A percentile compares a stretch with the other conserved stretches of the same genome.
Evolutionary conservation across 2,113 vertebrate species (phyloP).

Genomic region (Lampris megalopsis): DNA sequence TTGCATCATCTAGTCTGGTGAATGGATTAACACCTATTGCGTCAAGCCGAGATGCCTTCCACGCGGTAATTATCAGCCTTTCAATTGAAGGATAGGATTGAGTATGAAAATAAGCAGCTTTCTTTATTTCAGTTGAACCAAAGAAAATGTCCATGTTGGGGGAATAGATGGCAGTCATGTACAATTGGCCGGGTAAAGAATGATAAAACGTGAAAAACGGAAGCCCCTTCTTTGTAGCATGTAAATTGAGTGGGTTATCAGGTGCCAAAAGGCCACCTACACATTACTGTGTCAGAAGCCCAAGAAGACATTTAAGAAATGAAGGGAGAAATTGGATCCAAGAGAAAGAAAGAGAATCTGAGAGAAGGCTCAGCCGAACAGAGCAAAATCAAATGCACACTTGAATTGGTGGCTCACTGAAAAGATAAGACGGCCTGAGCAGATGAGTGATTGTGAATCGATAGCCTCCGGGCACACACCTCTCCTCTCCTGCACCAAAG

Average conservation of each 20-base stretch:
- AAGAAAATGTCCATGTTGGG: conserved; percentile 13
- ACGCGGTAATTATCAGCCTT: conserved; percentile 41
- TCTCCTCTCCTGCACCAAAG: conserved; percentile 47
- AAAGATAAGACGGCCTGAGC: conserved; percentile 47
- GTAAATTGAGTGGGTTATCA: neutral
- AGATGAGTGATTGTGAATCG: conserved; percentile 66
- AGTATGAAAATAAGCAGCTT: conserved; percentile 27
- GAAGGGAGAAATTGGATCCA: neutral
- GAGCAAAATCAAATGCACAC: conserved; percentile 40
- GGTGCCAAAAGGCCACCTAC: neutral
- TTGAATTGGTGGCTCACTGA: conserved; percentile 37
- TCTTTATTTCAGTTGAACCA: conserved; percentile 16
- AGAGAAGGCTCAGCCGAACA: neutral
- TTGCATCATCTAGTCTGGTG: conserved; percentile 68
- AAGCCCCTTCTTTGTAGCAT: neutral
- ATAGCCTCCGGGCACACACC: conserved; percentile 46
- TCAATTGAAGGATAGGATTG: conserved; percentile 27
- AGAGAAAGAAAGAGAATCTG: neutral
- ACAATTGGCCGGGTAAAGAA: neutral
- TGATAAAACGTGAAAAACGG: neutral
- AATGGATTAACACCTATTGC: conserved; percentile 64
- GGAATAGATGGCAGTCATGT: neutral
- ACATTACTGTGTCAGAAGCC: conserved; percentile 6
- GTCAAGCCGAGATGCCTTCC: conserved; percentile 45
- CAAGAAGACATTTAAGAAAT: neutral